Base-by-base conservation (phyloP, 2,113 vertebrate genomes). In the Eleginops maclovinus region DNA sequence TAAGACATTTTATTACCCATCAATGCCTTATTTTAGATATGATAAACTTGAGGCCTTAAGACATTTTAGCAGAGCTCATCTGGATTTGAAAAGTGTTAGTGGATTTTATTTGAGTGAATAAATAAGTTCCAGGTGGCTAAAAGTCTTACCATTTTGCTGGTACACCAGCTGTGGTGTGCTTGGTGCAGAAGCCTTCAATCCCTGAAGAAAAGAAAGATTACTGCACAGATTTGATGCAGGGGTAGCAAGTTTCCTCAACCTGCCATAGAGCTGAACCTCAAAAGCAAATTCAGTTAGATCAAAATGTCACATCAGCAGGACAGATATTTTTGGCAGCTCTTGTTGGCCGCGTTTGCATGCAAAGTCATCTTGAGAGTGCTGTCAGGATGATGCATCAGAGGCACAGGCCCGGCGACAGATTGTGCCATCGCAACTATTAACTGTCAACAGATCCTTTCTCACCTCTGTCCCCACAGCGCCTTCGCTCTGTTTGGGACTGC, bases 61-160 rank as follows among this genome's bases (percentile, higher is more conserved):
- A 36, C 31, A 9, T 36, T 36, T 36, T 4, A 40, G 17, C 7
- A 13, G 41, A 55, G 22, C 51, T 73, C 3, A 62, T 19, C 24
- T 28, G 17, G 10, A 62, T 10, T 9, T 49, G 4, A 41, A 22
- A 51, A 4, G 14, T 15, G 12, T 54, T 13, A 61, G 8, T 21
- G 28, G 28, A 66, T 40, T 68, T 36, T 55, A 8, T 19, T 49
- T 7, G 22, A 66, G 31, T 17, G 15, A 61, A 72, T 43, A 55
- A 17, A 4, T 19, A 28, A 54, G 9, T 62, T 56, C 16, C 12
- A 69, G 31, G 28, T 22, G 22, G 11, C 17, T n/a, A 19, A 54
- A 14, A 46, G 36, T 51, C 81, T 89, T 94, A 99, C 98, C 98
- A 0, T 99, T 99, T 85, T 99, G 98, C 87, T 99, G 98, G 90